Base-by-base conservation (phyloP, 2,113 vertebrate genomes). In the Xyliphius kryptos region DNA sequence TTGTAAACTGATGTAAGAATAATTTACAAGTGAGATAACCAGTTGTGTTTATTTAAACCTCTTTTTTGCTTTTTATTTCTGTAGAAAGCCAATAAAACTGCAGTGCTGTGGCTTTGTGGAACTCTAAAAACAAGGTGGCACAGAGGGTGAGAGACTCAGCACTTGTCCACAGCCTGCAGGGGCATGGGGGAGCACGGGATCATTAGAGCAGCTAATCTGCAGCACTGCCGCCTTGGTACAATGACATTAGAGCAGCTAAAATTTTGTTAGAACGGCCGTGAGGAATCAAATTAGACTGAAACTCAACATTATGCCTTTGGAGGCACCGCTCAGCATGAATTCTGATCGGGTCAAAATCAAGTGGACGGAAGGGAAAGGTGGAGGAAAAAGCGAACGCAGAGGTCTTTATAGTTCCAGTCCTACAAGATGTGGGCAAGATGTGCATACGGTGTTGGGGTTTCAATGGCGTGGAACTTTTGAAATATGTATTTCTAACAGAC, bases 211-310 rank as follows among this genome's bases (percentile, higher is more conserved):
- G 75, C 79, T 83, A 82, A 83, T 86, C 84, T 83, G 68, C 78
- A 81, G 80, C 75, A 66, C 79, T 63, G 79, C 78, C 75, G 78
- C 77, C 67, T 54, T 53, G 38, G 71, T 58, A 72, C 83, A 85
- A 86, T 84, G 75, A 84, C 85, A 86, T 88, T 85, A 84, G 40
- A 77, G 82, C 77, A 79, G 77, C 79, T 78, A 77, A 86, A 85
- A 85, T 83, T 74, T 77, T 79, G 82, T 84, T 83, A 83, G 77
- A 67, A 72, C 66, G 79, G 71, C 79, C 74, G 73, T 73, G 73
- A 80, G 80, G 81, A 85, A 88, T 88, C 86, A 83, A 83, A 89
- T 87, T 86, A 85, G 80, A 80, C 83, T 76, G 78, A 81, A 85
- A 84, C 85, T 79, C 79, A 75, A 69, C 79, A 76, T 79, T 84